phyloP scores from a whole-genome alignment of 2,113 vertebrate species.

The Phalacrocorax brasilianus region DNA sequence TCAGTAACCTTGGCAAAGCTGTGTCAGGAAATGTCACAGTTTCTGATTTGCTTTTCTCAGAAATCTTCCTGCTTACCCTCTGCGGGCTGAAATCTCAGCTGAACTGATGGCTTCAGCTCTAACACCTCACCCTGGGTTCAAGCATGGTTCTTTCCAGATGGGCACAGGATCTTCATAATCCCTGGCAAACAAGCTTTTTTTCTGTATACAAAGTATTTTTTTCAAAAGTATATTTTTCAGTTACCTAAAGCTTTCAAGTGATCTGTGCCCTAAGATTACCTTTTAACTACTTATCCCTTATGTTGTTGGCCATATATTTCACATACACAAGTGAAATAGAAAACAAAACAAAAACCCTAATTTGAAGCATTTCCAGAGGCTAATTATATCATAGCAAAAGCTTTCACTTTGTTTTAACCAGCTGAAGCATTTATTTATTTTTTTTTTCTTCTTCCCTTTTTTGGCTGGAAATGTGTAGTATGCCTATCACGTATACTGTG shows the following conservation, averaged over 20 bases:
- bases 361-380: background rate
- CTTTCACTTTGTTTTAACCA: background rate
- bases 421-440: background rate
- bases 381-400: background rate
- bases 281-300: background rate
- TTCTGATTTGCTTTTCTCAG: background rate
- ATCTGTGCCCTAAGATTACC: background rate
- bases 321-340: background rate
- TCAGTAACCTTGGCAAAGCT: background rate
- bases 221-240: background rate
- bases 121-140: background rate
- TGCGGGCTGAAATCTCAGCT: background rate
- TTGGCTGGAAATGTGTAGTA: slow-evolving; percentile 3
- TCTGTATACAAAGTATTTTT: background rate
- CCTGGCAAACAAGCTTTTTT: background rate
- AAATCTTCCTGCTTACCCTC: background rate
- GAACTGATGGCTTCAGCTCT: background rate
- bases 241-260: background rate
- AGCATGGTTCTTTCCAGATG: background rate
- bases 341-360: background rate
- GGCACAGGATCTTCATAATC: background rate
- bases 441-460: fast-evolving
- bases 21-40: background rate
- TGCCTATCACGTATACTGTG: background rate
- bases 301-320: background rate